Evolutionary conservation across 2,888 invertebrate genomes (phyloP).

Genomic region (Nematopogon swammerdamellus): DNA sequence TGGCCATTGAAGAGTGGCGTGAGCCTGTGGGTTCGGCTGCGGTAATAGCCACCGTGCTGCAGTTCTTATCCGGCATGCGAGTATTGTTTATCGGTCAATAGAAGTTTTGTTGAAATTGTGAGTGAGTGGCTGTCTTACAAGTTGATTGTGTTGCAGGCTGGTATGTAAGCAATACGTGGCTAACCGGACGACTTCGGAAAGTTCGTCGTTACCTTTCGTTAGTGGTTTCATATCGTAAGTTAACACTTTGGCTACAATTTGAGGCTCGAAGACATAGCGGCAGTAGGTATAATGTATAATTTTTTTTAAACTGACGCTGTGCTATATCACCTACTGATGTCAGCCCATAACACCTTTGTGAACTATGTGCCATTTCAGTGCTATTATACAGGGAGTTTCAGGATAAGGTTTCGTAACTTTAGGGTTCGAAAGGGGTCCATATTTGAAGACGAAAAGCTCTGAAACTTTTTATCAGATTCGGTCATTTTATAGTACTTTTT

Average conservation of each 20-base stretch:
- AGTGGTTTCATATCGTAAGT: slow-evolving; percentile 74
- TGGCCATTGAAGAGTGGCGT: slow-evolving; percentile 1
- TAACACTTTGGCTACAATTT: slow-evolving; percentile 5
- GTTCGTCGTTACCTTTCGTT: slow-evolving; percentile 73
- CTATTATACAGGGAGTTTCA: too few species aligned
- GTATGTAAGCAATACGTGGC: slow-evolving; percentile 73
- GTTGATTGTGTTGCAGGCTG: slow-evolving; percentile 52
- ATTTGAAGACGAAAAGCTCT: too few species aligned
- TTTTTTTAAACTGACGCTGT: too few species aligned
- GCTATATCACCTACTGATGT: too few species aligned
- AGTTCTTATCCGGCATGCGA: slow-evolving; percentile 86
- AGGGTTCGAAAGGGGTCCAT: too few species aligned
- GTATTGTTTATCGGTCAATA: slow-evolving; percentile 38
- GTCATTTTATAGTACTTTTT: too few species aligned
- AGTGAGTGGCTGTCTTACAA: slow-evolving; percentile 6
- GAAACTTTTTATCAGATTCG: too few species aligned
- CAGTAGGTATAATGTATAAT: too few species aligned
- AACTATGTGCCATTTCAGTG: too few species aligned
- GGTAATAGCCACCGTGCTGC: slow-evolving; percentile 73
- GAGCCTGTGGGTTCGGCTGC: slow-evolving; percentile 39
- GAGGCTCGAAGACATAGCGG: too few species aligned
- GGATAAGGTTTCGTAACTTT: too few species aligned
- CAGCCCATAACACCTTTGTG: too few species aligned
- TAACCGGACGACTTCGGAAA: slow-evolving; percentile 73
- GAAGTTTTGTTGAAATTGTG: slow-evolving; percentile 5